Evolutionary conservation across 2,888 invertebrate genomes (phyloP).

Genomic region (Smittia aterrima): DNA sequence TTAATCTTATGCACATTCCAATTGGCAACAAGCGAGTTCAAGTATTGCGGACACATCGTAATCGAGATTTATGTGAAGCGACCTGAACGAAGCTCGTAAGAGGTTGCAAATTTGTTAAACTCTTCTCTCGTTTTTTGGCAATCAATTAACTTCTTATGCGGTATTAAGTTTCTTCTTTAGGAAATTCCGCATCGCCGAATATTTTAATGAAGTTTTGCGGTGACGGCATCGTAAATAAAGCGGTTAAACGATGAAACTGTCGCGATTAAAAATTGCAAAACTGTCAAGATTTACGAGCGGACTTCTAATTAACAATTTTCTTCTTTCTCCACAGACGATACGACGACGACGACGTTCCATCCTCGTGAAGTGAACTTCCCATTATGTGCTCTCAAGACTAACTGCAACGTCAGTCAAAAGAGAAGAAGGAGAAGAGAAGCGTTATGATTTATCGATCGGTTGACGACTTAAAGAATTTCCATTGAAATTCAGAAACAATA

Average conservation of each 20-base stretch:
- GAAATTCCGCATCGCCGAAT: neutral
- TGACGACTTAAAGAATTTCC: slow-evolving; percentile 30
- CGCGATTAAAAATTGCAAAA: too few species aligned
- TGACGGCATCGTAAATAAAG: neutral
- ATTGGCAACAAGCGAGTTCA: neutral
- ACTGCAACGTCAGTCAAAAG: slow-evolving; percentile 8
- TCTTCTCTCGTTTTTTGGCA: neutral
- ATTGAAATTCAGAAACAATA: slow-evolving; percentile 37
- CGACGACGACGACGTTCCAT: neutral
- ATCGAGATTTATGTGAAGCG: slow-evolving; percentile 25
- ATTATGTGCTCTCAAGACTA: neutral
- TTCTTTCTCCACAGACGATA: neutral
- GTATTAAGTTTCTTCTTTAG: neutral
- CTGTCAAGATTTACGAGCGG: too few species aligned
- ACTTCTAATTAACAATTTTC: neutral
- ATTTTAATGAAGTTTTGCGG: neutral
- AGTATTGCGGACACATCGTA: neutral
- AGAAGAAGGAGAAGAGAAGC: neutral
- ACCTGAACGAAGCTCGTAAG: neutral
- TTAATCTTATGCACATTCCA: slow-evolving; percentile 13
- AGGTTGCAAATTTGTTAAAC: slow-evolving; percentile 5
- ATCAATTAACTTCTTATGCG: slow-evolving; percentile 11
- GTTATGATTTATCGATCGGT: slow-evolving; percentile 28
- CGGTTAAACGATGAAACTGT: too few species aligned
- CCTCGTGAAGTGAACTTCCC: neutral